These are phyloP conservation scores for Hippocampus zosterae DNA, from an alignment of 2,113 vertebrate genomes.

Conservation along the genomic window DNA sequence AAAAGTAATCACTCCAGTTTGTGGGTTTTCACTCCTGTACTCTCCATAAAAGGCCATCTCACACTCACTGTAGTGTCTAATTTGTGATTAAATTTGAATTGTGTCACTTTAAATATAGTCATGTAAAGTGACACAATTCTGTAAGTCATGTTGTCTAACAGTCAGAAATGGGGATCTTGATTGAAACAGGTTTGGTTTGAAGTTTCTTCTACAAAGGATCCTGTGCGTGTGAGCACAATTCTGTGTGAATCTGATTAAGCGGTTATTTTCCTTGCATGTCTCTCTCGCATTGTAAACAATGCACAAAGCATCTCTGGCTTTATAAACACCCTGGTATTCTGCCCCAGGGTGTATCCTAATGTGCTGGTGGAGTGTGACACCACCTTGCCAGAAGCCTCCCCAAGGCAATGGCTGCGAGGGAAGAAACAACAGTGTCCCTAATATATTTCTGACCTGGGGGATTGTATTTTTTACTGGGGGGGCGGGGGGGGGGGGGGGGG, in stretches of 20 bases:
- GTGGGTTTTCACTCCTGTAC: too few relatives aligned
- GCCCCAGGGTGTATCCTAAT: background rate
- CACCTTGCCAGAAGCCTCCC: background rate
- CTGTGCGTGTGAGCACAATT: background rate
- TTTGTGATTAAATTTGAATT: background rate
- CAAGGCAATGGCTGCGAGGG: background rate
- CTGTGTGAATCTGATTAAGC: background rate
- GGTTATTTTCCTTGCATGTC: background rate
- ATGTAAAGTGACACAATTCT: too few relatives aligned
- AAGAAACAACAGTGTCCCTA: background rate
- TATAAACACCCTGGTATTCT: background rate
- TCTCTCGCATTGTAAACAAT: background rate
- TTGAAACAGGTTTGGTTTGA: background rate
- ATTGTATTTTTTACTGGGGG: background rate
- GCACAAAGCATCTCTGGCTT: constrained; percentile 4
- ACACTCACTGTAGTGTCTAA: background rate
- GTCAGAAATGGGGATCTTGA: background rate
- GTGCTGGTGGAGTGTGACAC: constrained; percentile 2
- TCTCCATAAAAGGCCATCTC: background rate
- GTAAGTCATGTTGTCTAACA: background rate
- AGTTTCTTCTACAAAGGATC: background rate
- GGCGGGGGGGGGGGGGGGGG: too few relatives aligned
- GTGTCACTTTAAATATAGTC: background rate
- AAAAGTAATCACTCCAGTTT: too few relatives aligned
- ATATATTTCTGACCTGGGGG: background rate